A percentile compares a stretch with the other conserved stretches of the same genome.
phyloP scores from a whole-genome alignment of 2,113 vertebrate genomes.

The Engystomops pustulosus region DNA sequence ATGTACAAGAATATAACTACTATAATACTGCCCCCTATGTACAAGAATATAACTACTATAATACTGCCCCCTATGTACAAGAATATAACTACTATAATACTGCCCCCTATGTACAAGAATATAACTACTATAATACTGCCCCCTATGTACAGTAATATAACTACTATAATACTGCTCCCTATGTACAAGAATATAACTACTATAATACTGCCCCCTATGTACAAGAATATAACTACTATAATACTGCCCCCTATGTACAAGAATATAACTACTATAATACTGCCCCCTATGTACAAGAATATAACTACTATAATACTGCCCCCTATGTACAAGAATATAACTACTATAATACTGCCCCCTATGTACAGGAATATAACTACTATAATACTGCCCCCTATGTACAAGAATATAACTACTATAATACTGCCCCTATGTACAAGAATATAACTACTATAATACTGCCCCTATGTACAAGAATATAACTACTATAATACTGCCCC shows the following conservation, averaged over 20 bases:
- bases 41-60: slow-evolving; percentile 21
- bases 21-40: slow-evolving; percentile 13
- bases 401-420: slow-evolving; percentile 28
- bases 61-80: slow-evolving; percentile 3
- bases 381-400: slow-evolving; percentile 24
- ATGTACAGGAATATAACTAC: slow-evolving; percentile 21
- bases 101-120: not conserved
- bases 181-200: slow-evolving; percentile 13
- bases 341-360: slow-evolving; percentile 17
- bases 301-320: not conserved
- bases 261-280: slow-evolving; percentile 18
- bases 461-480: slow-evolving; percentile 9
- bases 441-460: slow-evolving; percentile 30
- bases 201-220: not conserved
- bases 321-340: slow-evolving; percentile 19
- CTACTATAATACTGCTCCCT: not conserved
- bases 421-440: slow-evolving; percentile 12
- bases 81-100: slow-evolving; percentile 18
- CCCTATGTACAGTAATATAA: slow-evolving; percentile 12
- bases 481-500: slow-evolving; percentile 18
- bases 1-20: slow-evolving; percentile 21
- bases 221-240: slow-evolving; percentile 21
- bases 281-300: not conserved
- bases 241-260: slow-evolving; percentile 3
- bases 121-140: not conserved